Conservation (phyloP, 2,888 invertebrate genomes). For the Mystacides longicornis region DNA sequence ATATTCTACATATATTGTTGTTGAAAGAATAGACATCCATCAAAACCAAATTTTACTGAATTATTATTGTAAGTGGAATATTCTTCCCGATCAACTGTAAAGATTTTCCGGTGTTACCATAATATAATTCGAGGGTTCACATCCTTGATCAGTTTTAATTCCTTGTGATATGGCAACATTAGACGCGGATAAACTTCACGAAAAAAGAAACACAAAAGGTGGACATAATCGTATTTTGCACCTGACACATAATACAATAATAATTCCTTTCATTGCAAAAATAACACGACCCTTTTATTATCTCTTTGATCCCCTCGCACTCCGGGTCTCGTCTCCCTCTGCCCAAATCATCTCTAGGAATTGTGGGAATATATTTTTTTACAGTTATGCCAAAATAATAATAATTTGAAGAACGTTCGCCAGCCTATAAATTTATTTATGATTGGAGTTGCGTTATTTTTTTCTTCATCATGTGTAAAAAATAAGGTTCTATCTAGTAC, state of each 20-base stretch:
- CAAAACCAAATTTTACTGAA: too few species aligned
- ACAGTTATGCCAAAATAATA: not conserved
- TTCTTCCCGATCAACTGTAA: not conserved
- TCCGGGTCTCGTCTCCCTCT: not conserved
- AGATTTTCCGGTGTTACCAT: not conserved
- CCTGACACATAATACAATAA: constrained; percentile 8
- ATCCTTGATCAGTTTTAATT: not conserved
- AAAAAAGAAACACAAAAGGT: not conserved
- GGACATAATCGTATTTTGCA: constrained; percentile 14
- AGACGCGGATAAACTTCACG: constrained; percentile 7
- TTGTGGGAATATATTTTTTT: constrained; percentile 3
- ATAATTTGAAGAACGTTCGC: not conserved
- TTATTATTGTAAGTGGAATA: too few species aligned
- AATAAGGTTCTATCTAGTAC: too few species aligned
- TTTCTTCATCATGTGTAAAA: too few species aligned
- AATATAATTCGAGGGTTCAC: not conserved
- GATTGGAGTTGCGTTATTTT: too few species aligned
- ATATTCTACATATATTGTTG: too few species aligned
- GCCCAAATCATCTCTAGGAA: not conserved
- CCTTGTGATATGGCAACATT: not conserved
- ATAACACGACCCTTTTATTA: constrained; percentile 12
- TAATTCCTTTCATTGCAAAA: constrained; percentile 14
- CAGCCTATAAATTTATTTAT: not conserved
- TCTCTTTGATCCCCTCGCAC: not conserved
- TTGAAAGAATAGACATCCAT: not conserved